These are phyloP conservation scores for Cantharis rustica DNA, from an alignment of 2,888 invertebrate genomes.

Conservation along the genomic window DNA sequence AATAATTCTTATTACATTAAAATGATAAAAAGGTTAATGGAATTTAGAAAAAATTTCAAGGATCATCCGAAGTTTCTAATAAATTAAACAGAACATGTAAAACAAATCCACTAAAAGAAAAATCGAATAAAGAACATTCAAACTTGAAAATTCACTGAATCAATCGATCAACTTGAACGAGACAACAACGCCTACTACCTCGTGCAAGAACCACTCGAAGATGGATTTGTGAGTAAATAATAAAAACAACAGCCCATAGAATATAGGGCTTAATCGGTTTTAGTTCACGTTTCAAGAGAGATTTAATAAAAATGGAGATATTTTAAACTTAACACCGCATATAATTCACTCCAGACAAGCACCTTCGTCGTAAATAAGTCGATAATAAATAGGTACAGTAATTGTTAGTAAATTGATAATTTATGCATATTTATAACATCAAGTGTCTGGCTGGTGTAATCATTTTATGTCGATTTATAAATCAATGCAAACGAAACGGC, in stretches of 20 bases:
- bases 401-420: neutral
- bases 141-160: constrained; percentile 47
- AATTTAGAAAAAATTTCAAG: neutral
- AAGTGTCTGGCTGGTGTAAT: neutral
- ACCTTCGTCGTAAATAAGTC: neutral
- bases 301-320: neutral
- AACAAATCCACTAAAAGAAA: constrained; percentile 16
- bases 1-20: too few relatives aligned
- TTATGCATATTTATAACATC: neutral
- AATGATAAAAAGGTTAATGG: neutral
- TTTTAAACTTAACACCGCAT: neutral
- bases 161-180: constrained; percentile 43
- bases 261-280: constrained; percentile 2
- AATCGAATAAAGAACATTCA: constrained; percentile 42
- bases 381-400: neutral
- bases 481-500: neutral
- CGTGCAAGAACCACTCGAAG: constrained; percentile 43
- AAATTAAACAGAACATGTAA: neutral
- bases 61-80: neutral
- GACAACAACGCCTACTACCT: constrained; percentile 42
- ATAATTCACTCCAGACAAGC: neutral
- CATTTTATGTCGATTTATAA: neutral
- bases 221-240: constrained; percentile 34
- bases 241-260: neutral
- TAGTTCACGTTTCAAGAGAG: neutral